These are phyloP conservation scores for Epizoanthus scotinus DNA, from an alignment of 92 coral and sea anemone genomes.

Conservation along the genomic window DNA sequence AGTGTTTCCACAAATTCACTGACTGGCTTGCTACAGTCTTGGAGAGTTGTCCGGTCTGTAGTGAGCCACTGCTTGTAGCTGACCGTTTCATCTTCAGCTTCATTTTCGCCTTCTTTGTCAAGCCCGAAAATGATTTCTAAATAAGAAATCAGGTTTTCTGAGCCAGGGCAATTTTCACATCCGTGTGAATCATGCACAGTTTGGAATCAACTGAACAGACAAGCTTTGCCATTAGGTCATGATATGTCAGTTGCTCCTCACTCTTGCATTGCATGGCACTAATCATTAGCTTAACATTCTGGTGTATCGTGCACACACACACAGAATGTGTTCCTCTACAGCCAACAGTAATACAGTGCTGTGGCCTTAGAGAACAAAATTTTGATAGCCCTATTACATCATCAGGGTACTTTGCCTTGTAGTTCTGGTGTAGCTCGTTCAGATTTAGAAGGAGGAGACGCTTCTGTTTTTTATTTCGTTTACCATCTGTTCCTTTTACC, in stretches of 20 bases:
- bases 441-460: slow-evolving; percentile 33
- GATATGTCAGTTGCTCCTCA: slow-evolving; percentile 26
- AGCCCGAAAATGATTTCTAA: slow-evolving; percentile 31
- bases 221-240: slow-evolving; percentile 34
- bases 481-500: slow-evolving; percentile 9
- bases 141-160: slow-evolving; percentile 34
- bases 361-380: slow-evolving; percentile 35
- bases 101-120: not conserved
- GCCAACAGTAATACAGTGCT: slow-evolving; percentile 38
- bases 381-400: slow-evolving; percentile 28
- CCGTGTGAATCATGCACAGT: slow-evolving; percentile 42
- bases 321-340: slow-evolving; percentile 38
- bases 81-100: not conserved
- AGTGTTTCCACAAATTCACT: slow-evolving; percentile 44
- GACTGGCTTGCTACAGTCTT: slow-evolving; percentile 20
- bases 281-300: slow-evolving; percentile 33
- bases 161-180: slow-evolving; percentile 40
- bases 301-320: slow-evolving; percentile 33
- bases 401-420: slow-evolving; percentile 26
- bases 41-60: slow-evolving; percentile 43
- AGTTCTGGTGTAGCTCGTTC: slow-evolving; percentile 22
- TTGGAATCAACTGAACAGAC: slow-evolving; percentile 27
- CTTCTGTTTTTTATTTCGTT: slow-evolving; percentile 27
- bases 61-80: slow-evolving; percentile 50
- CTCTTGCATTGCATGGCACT: slow-evolving; percentile 30